These are phyloP conservation scores for Microcebus tavaratra DNA, from an alignment of 2,113 vertebrate genomes.

Conservation along the genomic window DNA sequence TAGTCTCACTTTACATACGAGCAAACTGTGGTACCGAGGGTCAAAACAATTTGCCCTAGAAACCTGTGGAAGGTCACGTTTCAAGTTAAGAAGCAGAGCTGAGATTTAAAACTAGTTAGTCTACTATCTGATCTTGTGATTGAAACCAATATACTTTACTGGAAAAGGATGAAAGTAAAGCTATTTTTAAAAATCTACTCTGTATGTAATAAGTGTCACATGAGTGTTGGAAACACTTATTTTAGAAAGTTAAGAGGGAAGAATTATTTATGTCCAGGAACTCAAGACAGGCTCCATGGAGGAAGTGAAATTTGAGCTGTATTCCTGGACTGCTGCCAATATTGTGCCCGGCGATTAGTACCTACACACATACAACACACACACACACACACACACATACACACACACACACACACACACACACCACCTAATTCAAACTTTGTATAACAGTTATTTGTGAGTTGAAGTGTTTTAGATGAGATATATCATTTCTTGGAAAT, in stretches of 20 bases:
- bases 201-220: not conserved
- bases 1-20: not conserved
- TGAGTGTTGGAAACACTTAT: not conserved
- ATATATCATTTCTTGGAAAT: not conserved
- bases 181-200: not conserved
- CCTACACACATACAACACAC: not conserved
- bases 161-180: not conserved
- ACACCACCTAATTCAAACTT: not conserved
- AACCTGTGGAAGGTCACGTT: not conserved
- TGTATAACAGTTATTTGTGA: not conserved
- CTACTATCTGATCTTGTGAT: not conserved
- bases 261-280: not conserved
- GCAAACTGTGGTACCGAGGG: not conserved
- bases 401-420: not conserved
- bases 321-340: not conserved
- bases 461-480: not conserved
- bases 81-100: not conserved
- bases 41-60: not conserved
- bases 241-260: not conserved
- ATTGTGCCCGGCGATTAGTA: not conserved
- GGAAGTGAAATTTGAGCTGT: slow-evolving; percentile 10
- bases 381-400: not conserved
- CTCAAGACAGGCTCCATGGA: not conserved
- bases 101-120: not conserved
- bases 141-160: not conserved